phyloP scores from a whole-genome alignment of 2,113 vertebrate genomes.

The Opisthocomus hoazin region DNA sequence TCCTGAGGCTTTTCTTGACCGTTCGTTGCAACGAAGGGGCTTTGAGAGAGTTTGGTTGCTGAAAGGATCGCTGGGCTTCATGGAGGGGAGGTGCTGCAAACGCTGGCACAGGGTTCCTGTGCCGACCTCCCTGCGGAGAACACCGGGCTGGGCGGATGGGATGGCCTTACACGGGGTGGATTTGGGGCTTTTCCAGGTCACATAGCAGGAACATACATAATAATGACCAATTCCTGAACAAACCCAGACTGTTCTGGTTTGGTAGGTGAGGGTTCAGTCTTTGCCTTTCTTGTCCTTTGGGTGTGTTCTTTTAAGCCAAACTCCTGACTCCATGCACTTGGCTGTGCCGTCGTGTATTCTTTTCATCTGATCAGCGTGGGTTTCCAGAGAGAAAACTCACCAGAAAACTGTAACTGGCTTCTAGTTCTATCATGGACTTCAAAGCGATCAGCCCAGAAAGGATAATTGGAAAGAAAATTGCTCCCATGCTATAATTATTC shows the following conservation, averaged over 20 bases:
- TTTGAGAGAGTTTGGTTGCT: neutral
- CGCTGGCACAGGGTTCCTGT: accelerated
- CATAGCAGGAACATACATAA: neutral
- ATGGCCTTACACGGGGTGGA: accelerated
- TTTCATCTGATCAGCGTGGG: neutral
- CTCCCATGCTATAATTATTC: neutral
- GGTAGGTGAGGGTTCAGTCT: neutral
- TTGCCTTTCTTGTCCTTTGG: neutral
- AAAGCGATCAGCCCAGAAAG: neutral
- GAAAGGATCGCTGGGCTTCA: accelerated
- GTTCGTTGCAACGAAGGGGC: neutral
- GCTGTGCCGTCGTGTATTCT: neutral
- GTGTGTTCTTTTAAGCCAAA: neutral
- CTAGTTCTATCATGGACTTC: neutral
- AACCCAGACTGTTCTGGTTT: neutral
- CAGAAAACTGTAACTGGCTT: neutral
- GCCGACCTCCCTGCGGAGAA: neutral
- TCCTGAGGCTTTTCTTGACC: neutral
- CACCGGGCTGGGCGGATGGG: neutral
- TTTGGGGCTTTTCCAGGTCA: neutral
- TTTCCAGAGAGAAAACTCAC: neutral
- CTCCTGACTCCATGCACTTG: neutral
- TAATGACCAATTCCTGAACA: neutral
- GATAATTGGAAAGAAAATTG: neutral
- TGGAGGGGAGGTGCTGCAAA: neutral